Evolutionary conservation across 1,140 invertebrate species (phyloP), one percentile per base, ranked within the genome.

Genomic region (Drosophila aff.): DNA sequence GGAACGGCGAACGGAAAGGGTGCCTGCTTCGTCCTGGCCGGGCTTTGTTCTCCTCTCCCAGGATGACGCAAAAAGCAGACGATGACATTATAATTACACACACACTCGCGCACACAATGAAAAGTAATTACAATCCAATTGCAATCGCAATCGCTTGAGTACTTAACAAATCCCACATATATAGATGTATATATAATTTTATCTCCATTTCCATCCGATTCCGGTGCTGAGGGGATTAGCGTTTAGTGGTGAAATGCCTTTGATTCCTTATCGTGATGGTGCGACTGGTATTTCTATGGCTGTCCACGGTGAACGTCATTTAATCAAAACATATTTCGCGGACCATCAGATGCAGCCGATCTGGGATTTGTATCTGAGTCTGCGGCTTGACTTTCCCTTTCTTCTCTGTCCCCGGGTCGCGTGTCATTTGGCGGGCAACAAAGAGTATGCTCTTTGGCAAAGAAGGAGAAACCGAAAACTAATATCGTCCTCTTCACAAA

Each of bases 91-190:
- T 89, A 91, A 91, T 91, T 84, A 76, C 67, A 73, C 44, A 73
- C 49, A 53, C 66, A 52, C 66, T 43, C 28, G n/a, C 40, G 15
- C 49, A 36, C 10, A 36, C 38, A 53, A 33, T 55, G 36, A 23
- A 9, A 31, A 59, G 72, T 91, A 91, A 91, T 91, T 91, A 89
- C 89, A 91, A 91, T 81, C 84, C 79, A 81, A 91, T 91, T 91
- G 59, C 82, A 82, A 63, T 82, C 67, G 73, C 82, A 44, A 68
- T 66, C 36, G 36, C 53, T 57, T 77, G 72, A 73, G 40, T 33
- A 46, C 58, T 71, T 55, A 73, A 72, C 62, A 76, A 85, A 85
- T 85, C 89, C 83, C 80, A 77, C 82, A 73, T 79, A 76, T 61
- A 41, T 9, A 31, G 31, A 31, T 28, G n/a, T 46, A 76, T 61